Percentiles rank a stretch among this genome's conserved stretches.
Evolutionary conservation across 1,140 invertebrate genomes (phyloP).

Genomic region (Proctacanthus coquilletti): DNA sequence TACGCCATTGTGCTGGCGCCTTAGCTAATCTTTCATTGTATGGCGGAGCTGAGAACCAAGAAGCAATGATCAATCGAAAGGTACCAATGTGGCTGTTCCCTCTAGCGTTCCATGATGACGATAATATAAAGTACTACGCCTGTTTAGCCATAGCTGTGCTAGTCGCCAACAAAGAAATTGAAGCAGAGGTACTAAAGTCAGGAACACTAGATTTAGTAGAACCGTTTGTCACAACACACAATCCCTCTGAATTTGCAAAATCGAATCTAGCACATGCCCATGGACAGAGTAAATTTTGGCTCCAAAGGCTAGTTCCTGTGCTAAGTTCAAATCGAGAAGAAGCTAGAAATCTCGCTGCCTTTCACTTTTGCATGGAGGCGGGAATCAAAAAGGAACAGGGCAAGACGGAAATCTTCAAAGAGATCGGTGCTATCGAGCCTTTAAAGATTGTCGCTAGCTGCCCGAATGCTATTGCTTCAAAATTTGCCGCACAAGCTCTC

Average conservation of each 20-base stretch:
- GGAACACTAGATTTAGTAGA: slow-evolving; percentile 91
- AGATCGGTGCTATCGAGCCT: slow-evolving; percentile 90
- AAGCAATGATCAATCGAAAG: slow-evolving; percentile 91
- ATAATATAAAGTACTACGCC: slow-evolving; percentile 96
- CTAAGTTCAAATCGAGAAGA: slow-evolving; percentile 90
- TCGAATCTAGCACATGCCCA: slow-evolving; percentile 85
- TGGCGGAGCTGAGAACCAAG: slow-evolving; percentile 92
- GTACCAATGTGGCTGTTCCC: slow-evolving; percentile 98
- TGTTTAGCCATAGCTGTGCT: slow-evolving; percentile 93
- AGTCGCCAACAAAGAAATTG: slow-evolving; percentile 96
- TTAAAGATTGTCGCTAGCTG: slow-evolving; percentile 94
- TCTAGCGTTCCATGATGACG: slow-evolving; percentile 89
- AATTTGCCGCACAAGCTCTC: slow-evolving; percentile 91
- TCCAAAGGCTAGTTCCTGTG: slow-evolving; percentile 86
- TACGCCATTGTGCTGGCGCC: slow-evolving; percentile 89
- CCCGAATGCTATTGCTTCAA: slow-evolving; percentile 93
- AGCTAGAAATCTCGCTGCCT: slow-evolving; percentile 90
- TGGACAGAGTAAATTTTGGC: slow-evolving; percentile 93
- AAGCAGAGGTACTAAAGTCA: slow-evolving; percentile 87
- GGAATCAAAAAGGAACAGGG: slow-evolving; percentile 94
- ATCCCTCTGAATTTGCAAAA: slow-evolving; percentile 88
- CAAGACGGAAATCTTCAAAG: slow-evolving; percentile 83
- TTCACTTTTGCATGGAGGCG: slow-evolving; percentile 99
- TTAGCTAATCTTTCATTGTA: slow-evolving; percentile 93
- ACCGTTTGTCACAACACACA: slow-evolving; percentile 86